phyloP scores from a whole-genome alignment of 2,888 invertebrate species.

The Drosophila melanosoma region DNA sequence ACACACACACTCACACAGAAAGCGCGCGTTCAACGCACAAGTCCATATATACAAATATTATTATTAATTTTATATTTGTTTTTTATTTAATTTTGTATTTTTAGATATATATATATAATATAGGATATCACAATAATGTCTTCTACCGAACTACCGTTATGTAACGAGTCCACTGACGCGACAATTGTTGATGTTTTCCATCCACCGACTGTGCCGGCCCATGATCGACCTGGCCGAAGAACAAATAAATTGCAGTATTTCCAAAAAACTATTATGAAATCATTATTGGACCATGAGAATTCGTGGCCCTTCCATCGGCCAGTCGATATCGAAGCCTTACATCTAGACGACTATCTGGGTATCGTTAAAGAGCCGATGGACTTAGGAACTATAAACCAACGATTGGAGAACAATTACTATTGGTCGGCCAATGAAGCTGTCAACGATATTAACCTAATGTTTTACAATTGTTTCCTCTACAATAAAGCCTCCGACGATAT shows the following conservation, averaged over 20 bases:
- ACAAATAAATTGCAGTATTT: conserved; percentile 97
- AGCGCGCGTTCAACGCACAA: too few species aligned
- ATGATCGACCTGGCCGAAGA: conserved; percentile 91
- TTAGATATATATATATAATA: not conserved
- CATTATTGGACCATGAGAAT: conserved; percentile 98
- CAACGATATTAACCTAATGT: conserved; percentile 98
- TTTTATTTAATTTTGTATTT: too few species aligned
- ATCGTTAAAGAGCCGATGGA: conserved; percentile 99
- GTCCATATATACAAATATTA: not conserved
- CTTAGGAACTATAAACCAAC: conserved; percentile 97
- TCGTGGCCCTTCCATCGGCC: conserved; percentile 99
- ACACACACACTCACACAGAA: too few species aligned
- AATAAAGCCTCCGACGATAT: conserved; percentile 99
- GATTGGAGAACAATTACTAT: conserved; percentile 97
- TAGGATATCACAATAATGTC: conserved; percentile 52
- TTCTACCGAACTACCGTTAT: conserved; percentile 86
- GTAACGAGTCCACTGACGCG: conserved; percentile 91
- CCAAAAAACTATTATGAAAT: conserved; percentile 96
- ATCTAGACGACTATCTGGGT: conserved; percentile 93
- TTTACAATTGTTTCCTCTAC: conserved; percentile 98
- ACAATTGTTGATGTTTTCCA: conserved; percentile 95
- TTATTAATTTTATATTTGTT: too few species aligned
- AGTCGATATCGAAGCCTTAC: conserved; percentile 95
- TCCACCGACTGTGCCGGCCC: conserved; percentile 92
- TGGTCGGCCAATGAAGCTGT: conserved; percentile 98